Evolutionary conservation across 2,888 invertebrate genomes (phyloP).

Genomic region (Eudasyphora cyanicolor): DNA sequence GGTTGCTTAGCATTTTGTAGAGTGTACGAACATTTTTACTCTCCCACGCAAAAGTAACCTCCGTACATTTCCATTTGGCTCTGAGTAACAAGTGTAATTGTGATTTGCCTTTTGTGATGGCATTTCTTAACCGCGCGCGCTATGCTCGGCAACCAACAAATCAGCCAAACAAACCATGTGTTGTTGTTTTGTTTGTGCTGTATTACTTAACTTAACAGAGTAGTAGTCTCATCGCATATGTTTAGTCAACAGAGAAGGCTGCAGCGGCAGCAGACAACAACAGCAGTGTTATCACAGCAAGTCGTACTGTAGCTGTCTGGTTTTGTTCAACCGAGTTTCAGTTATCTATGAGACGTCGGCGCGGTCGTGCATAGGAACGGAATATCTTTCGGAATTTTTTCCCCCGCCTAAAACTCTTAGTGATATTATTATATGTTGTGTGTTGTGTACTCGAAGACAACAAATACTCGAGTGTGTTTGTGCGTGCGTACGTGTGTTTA

Average conservation of each 20-base stretch:
- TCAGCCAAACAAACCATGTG: conserved; percentile 16
- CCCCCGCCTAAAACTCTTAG: conserved; percentile 32
- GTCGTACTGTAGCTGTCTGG: conserved; percentile 30
- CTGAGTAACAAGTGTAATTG: conserved; percentile 37
- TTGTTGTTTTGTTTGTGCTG: conserved; percentile 39
- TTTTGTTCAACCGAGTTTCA: conserved; percentile 59
- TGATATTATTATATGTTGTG: too few species aligned
- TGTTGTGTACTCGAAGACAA: neutral
- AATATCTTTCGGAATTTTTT: conserved; percentile 22
- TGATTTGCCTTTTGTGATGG: conserved; percentile 33
- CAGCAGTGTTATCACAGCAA: conserved; percentile 28
- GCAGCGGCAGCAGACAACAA: conserved; percentile 11
- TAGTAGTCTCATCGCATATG: conserved; percentile 37
- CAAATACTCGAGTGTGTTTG: conserved; percentile 4
- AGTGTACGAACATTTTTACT: too few species aligned
- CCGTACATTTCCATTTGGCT: conserved; percentile 6
- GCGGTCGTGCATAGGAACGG: conserved; percentile 62
- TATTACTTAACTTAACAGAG: conserved; percentile 42
- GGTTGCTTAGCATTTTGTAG: too few species aligned
- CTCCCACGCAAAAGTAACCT: neutral
- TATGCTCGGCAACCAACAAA: neutral
- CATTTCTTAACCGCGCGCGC: neutral
- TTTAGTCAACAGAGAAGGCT: conserved; percentile 16
- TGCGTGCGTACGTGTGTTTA: conserved; percentile 19
- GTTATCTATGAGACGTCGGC: conserved; percentile 67